Base-by-base conservation (phyloP, 2,113 vertebrate genomes). In the Siniperca chuatsi region DNA sequence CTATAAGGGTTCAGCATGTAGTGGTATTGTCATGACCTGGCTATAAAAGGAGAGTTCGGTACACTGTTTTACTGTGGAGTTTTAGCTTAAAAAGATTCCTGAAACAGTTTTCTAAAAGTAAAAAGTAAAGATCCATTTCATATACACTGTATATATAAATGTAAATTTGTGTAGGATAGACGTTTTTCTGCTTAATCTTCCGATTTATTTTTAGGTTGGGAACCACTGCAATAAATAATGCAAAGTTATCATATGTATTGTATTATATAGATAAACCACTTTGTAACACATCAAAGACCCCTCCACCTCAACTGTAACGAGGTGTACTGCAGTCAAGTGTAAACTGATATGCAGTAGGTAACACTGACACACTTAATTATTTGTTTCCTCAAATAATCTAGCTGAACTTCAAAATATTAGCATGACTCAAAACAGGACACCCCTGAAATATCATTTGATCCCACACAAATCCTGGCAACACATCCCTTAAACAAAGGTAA, bases 401-500 rank as follows among this genome's bases (percentile, higher is more conserved):
- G 29, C 40, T 46, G 18, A 78, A 81, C 35, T 52, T 64, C 1
- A 58, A 65, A 75, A 90, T 72, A 60, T 78, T 54, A 68, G 23
- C 52, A 54, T 10, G 15, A 60, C 44, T 85, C 64, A 81, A 50
- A 40, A 81, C 18, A n/a, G 58, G 78, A 85, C 80, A 58, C 15
- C 60, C 3, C 46, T 61, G 20, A 72, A 8, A 75, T 50, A 73
- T 52, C 10, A 44, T 44, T 40, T 71, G 37, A 75, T 78, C 52
- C 58, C 35, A 29, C 33, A n/a, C 23, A 42, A 55, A 57, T 37
- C 35, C 35, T 37, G 35, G 35, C 4, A 37, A 37, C 35, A 37
- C 35, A 8, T 37, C 2, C 33, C 10, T 2, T 71, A 13, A 76
- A 72, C n/a, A 18, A 1, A 40, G 46, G 10, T 12, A 44, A 23